A percentile compares a stretch with the other conserved stretches of the same genome.
Evolutionary conservation across 2,888 invertebrate species (phyloP).

Genomic region (Mamestra brassicae): DNA sequence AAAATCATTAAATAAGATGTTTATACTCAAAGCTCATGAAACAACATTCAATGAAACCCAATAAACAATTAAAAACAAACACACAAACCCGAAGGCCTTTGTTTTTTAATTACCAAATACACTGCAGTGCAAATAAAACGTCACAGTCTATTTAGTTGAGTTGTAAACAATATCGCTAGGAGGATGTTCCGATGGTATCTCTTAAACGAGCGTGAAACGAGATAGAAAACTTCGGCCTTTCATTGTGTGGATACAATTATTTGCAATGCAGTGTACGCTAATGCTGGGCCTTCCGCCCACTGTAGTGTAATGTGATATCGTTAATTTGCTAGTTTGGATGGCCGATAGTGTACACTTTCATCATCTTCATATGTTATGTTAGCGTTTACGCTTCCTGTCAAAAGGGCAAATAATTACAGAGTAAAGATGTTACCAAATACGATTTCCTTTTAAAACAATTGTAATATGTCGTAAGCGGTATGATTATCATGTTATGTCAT

Average conservation of each 20-base stretch:
- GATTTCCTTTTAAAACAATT: slow-evolving; percentile 12
- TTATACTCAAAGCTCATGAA: background rate
- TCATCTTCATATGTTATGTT: slow-evolving; percentile 13
- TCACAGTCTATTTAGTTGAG: slow-evolving; percentile 74
- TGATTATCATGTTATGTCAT: background rate
- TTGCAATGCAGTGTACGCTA: slow-evolving; percentile 65
- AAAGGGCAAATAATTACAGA: slow-evolving; percentile 23
- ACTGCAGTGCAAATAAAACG: slow-evolving; percentile 66
- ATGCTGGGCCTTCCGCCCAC: slow-evolving; percentile 60
- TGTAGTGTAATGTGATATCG: slow-evolving; percentile 59
- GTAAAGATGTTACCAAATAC: background rate
- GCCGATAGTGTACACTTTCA: slow-evolving; percentile 42
- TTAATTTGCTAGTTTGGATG: slow-evolving; percentile 49
- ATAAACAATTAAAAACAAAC: slow-evolving; percentile 50
- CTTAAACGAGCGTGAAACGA: slow-evolving; percentile 73
- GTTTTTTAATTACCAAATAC: slow-evolving; percentile 65
- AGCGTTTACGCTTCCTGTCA: background rate
- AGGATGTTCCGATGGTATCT: slow-evolving; percentile 69
- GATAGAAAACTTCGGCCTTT: slow-evolving; percentile 73
- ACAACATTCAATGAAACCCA: slow-evolving; percentile 3
- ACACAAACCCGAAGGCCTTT: slow-evolving; percentile 38
- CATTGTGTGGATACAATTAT: slow-evolving; percentile 70
- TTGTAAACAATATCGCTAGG: slow-evolving; percentile 72
- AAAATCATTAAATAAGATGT: too few species aligned
- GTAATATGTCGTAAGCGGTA: slow-evolving; percentile 4